phyloP scores from a whole-genome alignment of 2,888 invertebrate species.

The Phortica okadai region DNA sequence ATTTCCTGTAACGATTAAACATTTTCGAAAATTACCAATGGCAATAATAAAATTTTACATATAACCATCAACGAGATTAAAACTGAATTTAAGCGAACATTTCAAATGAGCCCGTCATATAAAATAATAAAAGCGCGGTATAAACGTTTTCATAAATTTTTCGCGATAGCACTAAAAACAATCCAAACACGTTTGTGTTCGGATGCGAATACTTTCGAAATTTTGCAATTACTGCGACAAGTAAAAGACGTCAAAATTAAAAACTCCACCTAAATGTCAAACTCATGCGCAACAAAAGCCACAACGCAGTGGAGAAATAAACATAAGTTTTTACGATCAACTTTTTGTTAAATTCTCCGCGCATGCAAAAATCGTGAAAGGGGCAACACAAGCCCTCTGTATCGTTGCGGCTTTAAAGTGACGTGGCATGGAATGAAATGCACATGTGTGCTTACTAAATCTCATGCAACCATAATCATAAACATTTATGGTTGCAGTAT shows the following conservation, averaged over 20 bases:
- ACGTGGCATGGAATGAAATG: conserved; percentile 48
- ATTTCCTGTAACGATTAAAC: conserved; percentile 44
- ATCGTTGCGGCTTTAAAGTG: conserved; percentile 18
- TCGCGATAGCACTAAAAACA: conserved; percentile 3
- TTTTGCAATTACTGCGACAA: conserved; percentile 67
- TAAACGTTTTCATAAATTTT: conserved; percentile 35
- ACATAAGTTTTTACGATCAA: conserved; percentile 67
- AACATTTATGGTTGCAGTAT: conserved; percentile 73
- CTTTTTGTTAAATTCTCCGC: conserved; percentile 48
- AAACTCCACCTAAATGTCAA: conserved; percentile 7
- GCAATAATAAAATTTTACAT: conserved; percentile 64
- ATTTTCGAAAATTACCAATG: conserved; percentile 11
- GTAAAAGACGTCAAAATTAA: conserved; percentile 33
- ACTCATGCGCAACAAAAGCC: conserved; percentile 52
- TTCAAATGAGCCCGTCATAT: conserved; percentile 23
- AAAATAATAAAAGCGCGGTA: conserved; percentile 37
- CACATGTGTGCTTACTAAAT: conserved; percentile 67
- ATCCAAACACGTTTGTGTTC: conserved; percentile 28
- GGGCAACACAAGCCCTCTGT: background rate
- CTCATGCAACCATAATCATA: conserved; percentile 74
- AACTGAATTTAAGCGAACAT: conserved; percentile 56
- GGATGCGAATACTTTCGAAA: conserved; percentile 53
- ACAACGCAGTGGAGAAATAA: conserved; percentile 61
- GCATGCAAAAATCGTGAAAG: conserved; percentile 21
- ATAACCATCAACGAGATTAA: conserved; percentile 63